Evolutionary conservation across 2,113 vertebrate species (phyloP), one percentile per base, ranked within the genome.

Genomic region (Pampusana beccarii): DNA sequence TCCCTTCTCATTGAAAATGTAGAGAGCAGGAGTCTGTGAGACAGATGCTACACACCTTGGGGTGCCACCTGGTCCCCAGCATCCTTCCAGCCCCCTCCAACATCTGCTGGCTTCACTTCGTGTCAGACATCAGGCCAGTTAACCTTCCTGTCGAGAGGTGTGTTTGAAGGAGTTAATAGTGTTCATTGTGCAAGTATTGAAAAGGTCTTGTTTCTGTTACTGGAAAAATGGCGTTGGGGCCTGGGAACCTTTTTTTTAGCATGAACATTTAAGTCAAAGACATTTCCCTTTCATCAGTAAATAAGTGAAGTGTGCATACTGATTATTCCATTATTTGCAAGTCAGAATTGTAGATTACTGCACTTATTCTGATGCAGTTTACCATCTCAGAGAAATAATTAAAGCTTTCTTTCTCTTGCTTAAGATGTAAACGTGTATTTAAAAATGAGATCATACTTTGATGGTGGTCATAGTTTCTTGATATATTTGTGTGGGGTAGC

Each of bases 391-490:
- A 91, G 95, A 93, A 94, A 66, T 97, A 94, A 97, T 94, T 92
- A 87, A 92, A 96, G 84, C 95, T 91, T 85, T 9, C 67, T 81
- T 89, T 92, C 72, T 71, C 60, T 86, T 71, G 79, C 91, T 86
- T 57, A 69, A 84, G 87, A 77, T 86, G 74, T 81, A 86, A 95
- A 79, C 8, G 2, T 93, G 66, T 89, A 73, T 80, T 97, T 96
- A 96, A 83, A 95, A 90, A 93, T 95, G 96, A 97, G 92, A 77
- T 96, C 96, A 94, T 92, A 34, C 69, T 79, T 93, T 54, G 90
- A 19, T 8, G 83, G 94, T 88, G 94, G 84, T 91, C 92, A 80
- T 29, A 29, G 58, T 50, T 88, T 18, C 83, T 92, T 80, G 90
- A 58, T 94, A 31, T 86, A 71, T 93, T 74, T 72, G 61, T 67